phyloP scores from a whole-genome alignment of 2,888 invertebrate species.

The Scaptomyza flava region DNA sequence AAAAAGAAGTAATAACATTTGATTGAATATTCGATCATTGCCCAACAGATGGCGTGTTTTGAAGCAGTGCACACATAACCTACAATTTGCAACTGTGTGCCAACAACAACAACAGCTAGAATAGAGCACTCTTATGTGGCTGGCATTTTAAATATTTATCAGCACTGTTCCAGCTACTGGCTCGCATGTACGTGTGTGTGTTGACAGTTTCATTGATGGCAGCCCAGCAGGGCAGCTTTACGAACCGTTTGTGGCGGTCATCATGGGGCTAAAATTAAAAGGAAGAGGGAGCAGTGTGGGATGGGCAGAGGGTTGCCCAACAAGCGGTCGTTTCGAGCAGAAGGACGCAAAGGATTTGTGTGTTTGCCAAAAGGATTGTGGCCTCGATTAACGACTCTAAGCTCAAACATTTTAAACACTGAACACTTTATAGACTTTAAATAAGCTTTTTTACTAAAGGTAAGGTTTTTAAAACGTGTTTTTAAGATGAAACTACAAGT shows the following conservation, averaged over 20 bases:
- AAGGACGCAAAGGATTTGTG: slow-evolving; percentile 8
- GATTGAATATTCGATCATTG: slow-evolving; percentile 25
- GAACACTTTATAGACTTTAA: slow-evolving; percentile 13
- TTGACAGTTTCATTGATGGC: slow-evolving; percentile 47
- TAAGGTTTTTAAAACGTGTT: neutral
- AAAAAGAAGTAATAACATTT: slow-evolving; percentile 6
- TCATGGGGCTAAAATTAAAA: slow-evolving; percentile 36
- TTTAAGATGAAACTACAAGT: neutral
- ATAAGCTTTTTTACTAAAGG: neutral
- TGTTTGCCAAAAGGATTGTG: slow-evolving; percentile 38
- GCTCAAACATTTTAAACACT: slow-evolving; percentile 33
- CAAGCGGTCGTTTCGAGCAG: neutral
- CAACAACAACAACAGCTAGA: neutral
- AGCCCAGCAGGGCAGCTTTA: slow-evolving; percentile 7
- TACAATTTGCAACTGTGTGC: neutral
- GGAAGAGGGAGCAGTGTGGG: neutral
- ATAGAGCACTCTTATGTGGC: slow-evolving; percentile 10
- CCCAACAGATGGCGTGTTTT: slow-evolving; percentile 28
- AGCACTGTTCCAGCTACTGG: slow-evolving; percentile 19
- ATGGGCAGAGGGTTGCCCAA: neutral
- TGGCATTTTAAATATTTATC: slow-evolving; percentile 71
- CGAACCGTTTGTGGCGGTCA: slow-evolving; percentile 44
- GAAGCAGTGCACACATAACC: neutral
- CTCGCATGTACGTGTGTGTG: slow-evolving; percentile 9
- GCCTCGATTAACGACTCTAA: slow-evolving; percentile 31